phyloP scores from a whole-genome alignment of 2,888 invertebrate species.

The Drosophila limbata region DNA sequence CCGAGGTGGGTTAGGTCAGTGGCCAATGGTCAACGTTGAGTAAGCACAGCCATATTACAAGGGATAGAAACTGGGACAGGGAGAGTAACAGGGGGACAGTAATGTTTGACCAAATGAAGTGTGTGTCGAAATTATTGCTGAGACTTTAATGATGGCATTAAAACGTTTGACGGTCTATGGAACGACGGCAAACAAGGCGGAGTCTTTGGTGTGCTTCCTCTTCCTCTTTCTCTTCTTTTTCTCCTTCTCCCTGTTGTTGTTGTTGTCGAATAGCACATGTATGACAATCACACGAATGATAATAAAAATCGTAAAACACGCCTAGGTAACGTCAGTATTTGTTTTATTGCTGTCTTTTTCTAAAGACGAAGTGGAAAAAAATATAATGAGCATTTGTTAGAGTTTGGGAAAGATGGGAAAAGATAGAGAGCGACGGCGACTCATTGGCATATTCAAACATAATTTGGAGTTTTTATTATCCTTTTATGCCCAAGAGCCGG shows the following conservation, averaged over 20 bases:
- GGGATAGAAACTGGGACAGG: constrained; percentile 4
- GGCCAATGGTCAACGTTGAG: constrained; percentile 10
- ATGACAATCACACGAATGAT: constrained; percentile 61
- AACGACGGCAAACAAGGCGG: constrained; percentile 9
- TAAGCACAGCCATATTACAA: constrained; percentile 8
- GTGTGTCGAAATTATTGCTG: constrained; percentile 48
- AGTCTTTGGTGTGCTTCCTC: constrained; percentile 14
- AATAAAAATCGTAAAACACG: constrained; percentile 73
- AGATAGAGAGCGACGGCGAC: constrained; percentile 3
- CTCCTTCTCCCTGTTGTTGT: constrained; percentile 7
- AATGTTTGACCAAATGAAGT: constrained; percentile 46
- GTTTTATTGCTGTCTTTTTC: constrained; percentile 35
- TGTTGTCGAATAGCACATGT: constrained; percentile 31
- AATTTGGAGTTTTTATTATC: constrained; percentile 78
- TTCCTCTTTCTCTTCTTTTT: neutral
- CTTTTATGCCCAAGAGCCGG: constrained; percentile 55
- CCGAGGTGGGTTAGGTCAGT: constrained; percentile 50
- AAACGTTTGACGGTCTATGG: constrained; percentile 35
- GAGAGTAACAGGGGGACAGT: neutral
- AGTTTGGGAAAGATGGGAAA: constrained; percentile 1
- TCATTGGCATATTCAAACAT: constrained; percentile 77
- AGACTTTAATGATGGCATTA: constrained; percentile 61
- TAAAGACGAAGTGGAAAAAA: constrained; percentile 8
- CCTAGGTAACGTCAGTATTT: constrained; percentile 56
- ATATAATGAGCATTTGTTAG: neutral